A percentile compares a stretch with the other conserved stretches of the same genome.
These are phyloP conservation scores for Cotesia typhae DNA, from an alignment of 1,140 invertebrate genomes.

Conservation along the genomic window DNA sequence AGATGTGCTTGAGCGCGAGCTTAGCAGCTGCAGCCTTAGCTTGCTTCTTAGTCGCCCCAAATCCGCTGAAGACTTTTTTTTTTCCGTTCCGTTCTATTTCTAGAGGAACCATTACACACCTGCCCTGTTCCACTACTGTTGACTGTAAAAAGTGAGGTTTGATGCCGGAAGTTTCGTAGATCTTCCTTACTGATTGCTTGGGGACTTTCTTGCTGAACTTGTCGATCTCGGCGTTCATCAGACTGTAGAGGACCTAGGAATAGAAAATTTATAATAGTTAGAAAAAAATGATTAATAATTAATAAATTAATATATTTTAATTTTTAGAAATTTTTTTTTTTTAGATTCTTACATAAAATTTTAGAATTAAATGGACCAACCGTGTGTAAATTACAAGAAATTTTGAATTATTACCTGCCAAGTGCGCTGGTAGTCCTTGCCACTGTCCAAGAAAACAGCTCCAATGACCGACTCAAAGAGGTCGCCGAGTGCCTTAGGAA, in stretches of 20 bases:
- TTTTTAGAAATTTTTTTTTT: too few species aligned
- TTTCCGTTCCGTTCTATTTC: conserved; percentile 69
- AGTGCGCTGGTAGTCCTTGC: conserved; percentile 77
- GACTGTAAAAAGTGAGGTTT: conserved; percentile 67
- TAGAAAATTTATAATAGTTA: too few species aligned
- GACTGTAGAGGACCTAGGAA: conserved; percentile 71
- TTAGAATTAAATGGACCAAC: too few species aligned
- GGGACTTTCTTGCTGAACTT: conserved; percentile 77
- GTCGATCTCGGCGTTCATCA: conserved; percentile 79
- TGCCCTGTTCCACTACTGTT: conserved; percentile 49
- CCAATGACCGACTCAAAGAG: conserved; percentile 93
- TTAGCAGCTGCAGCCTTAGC: conserved; percentile 82
- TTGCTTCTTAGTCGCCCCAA: conserved; percentile 73
- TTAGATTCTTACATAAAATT: too few species aligned
- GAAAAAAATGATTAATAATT: too few species aligned
- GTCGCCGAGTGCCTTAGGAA: conserved; percentile 95
- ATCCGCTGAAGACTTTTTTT: conserved; percentile 71
- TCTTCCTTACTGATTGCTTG: conserved; percentile 85
- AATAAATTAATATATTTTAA: too few species aligned
- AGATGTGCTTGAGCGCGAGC: conserved; percentile 68
- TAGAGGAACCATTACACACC: conserved; percentile 70
- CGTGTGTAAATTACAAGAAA: too few species aligned
- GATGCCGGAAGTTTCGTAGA: conserved; percentile 77
- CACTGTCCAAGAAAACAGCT: conserved; percentile 90
- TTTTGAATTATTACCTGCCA: conserved; percentile 70